Conservation (phyloP, 2,888 invertebrate genomes). For the Malthinus flaveolus region DNA sequence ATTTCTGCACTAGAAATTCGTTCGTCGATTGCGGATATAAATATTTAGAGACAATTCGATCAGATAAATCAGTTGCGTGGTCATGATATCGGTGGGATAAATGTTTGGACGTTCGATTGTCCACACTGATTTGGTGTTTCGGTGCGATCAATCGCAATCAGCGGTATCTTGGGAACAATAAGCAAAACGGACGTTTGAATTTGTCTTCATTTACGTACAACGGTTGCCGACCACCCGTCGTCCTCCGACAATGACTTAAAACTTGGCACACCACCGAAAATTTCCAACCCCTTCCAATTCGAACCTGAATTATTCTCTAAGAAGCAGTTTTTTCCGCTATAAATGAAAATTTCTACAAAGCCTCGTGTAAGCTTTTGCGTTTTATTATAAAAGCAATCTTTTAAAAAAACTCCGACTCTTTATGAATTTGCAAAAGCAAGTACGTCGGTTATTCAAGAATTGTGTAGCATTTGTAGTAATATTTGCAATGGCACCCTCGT, state of each 20-base stretch:
- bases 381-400: constrained; percentile 29
- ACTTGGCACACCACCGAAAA: constrained; percentile 43
- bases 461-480: constrained; percentile 30
- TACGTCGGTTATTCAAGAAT: constrained; percentile 22
- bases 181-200: constrained; percentile 47
- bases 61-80: constrained; percentile 29
- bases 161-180: constrained; percentile 42
- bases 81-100: constrained; percentile 35
- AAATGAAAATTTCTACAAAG: not conserved
- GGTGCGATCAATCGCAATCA: constrained; percentile 49
- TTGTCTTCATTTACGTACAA: constrained; percentile 55
- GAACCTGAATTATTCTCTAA: too few species aligned
- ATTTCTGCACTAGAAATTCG: constrained; percentile 1
- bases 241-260: constrained; percentile 47
- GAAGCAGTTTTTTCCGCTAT: too few species aligned
- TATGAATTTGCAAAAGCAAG: constrained; percentile 29
- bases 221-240: constrained; percentile 52
- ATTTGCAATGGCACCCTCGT: constrained; percentile 29
- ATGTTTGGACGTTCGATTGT: constrained; percentile 37
- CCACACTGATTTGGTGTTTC: constrained; percentile 37
- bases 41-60: constrained; percentile 23
- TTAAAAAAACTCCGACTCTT: constrained; percentile 24
- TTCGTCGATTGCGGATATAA: constrained; percentile 3
- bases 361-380: constrained; percentile 26
- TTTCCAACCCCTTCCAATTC: constrained; percentile 15